Conservation (phyloP, 2,888 invertebrate species). For the Sminthurides aquaticus region DNA sequence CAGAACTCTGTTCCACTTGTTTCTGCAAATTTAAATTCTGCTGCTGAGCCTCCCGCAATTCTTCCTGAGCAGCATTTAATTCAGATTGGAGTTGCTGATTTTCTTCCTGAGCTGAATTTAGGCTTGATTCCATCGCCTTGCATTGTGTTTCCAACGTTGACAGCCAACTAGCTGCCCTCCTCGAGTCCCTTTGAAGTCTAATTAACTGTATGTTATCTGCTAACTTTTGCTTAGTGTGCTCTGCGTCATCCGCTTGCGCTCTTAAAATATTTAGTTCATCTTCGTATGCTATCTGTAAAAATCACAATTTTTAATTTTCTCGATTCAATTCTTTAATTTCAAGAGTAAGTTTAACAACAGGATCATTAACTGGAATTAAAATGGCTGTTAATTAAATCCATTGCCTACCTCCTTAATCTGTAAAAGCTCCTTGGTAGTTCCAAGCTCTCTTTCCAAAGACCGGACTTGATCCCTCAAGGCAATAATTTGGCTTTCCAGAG, state of each 20-base stretch:
- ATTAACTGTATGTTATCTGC: conserved; percentile 40
- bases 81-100: conserved; percentile 32
- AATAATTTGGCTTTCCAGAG: conserved; percentile 33
- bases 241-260: conserved; percentile 26
- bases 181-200: conserved; percentile 35
- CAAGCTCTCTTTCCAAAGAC: conserved; percentile 29
- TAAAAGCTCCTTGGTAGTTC: conserved; percentile 25
- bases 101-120: conserved; percentile 28
- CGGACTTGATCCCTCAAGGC: conserved; percentile 25
- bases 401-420: conserved; percentile 31
- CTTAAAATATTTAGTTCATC: conserved; percentile 26
- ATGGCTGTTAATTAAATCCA: no score
- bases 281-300: conserved; percentile 26
- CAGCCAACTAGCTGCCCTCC: conserved; percentile 37
- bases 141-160: conserved; percentile 37
- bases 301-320: background rate
- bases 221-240: conserved; percentile 34
- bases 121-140: conserved; percentile 28
- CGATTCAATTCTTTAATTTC: no score
- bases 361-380: no score
- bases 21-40: conserved; percentile 32
- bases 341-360: no score
- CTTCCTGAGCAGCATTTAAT: conserved; percentile 28
- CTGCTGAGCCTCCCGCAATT: conserved; percentile 31
- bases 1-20: conserved; percentile 31